A percentile compares a stretch with the other conserved stretches of the same genome.
Evolutionary conservation across 1,140 invertebrate genomes (phyloP).

Genomic region (Drosophila subpulchrella): DNA sequence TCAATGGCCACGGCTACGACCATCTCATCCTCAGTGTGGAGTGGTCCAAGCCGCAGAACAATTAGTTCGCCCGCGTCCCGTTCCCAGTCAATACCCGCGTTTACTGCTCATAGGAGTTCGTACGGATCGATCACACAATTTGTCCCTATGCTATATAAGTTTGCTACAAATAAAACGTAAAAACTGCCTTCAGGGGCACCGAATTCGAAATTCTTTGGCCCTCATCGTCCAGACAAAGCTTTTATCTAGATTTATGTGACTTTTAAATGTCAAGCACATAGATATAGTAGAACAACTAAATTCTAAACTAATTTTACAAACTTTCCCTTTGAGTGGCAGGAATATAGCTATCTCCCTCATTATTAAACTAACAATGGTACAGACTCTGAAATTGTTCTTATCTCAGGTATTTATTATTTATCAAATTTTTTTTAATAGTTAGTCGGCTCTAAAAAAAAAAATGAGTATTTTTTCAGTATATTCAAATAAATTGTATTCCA

Average conservation of each 20-base stretch:
- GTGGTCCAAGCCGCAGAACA: conserved; percentile 95
- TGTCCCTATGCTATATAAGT: conserved; percentile 67
- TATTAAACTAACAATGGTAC: neutral
- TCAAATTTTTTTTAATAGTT: too few species aligned
- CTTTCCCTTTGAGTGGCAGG: too few species aligned
- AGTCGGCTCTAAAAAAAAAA: too few species aligned
- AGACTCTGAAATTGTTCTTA: too few species aligned
- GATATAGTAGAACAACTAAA: neutral
- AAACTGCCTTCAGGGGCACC: conserved; percentile 28
- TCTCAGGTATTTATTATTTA: too few species aligned
- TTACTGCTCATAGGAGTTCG: conserved; percentile 37
- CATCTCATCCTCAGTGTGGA: conserved; percentile 99
- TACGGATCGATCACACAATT: conserved; percentile 36
- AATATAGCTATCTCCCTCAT: conserved; percentile 19
- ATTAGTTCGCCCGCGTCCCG: conserved; percentile 50
- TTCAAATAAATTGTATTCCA: too few species aligned
- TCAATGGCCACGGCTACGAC: conserved; percentile 98
- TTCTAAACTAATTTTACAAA: too few species aligned
- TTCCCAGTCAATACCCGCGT: conserved; percentile 11
- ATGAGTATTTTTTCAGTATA: too few species aligned
- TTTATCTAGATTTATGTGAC: too few species aligned
- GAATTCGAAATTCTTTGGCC: neutral
- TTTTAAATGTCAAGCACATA: too few species aligned
- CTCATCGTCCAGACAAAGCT: too few species aligned
- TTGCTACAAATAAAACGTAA: conserved; percentile 58